A percentile compares a stretch with the other conserved stretches of the same genome.
Evolutionary conservation across 2,888 invertebrate species (phyloP).

Genomic region (Agrotis segetum): DNA sequence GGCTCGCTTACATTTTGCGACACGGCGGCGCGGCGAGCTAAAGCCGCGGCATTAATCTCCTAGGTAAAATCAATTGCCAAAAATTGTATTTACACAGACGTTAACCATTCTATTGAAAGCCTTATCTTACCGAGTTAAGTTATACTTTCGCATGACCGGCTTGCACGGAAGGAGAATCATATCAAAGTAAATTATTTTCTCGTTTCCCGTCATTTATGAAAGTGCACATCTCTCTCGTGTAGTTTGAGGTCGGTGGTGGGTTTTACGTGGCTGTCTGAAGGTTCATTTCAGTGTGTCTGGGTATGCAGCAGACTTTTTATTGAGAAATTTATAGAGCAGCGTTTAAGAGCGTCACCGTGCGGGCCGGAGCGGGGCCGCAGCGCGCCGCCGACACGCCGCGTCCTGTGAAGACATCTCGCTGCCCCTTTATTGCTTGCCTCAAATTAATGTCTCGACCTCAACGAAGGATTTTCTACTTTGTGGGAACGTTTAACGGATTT

Average conservation of each 20-base stretch:
- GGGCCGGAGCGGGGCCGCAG: slow-evolving; percentile 53
- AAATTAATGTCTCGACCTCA: slow-evolving; percentile 89
- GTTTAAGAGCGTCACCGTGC: slow-evolving; percentile 83
- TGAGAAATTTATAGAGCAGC: slow-evolving; percentile 86
- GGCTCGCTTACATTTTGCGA: slow-evolving; percentile 89
- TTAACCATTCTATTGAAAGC: slow-evolving; percentile 69
- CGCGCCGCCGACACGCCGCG: slow-evolving; percentile 62
- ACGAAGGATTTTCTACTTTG: slow-evolving; percentile 86
- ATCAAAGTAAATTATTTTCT: slow-evolving; percentile 89
- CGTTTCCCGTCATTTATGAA: slow-evolving; percentile 83
- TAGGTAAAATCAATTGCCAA: slow-evolving; percentile 88
- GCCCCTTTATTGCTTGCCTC: slow-evolving; percentile 89
- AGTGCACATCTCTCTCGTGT: slow-evolving; percentile 79
- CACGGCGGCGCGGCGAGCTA: slow-evolving; percentile 77
- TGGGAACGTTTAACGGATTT: slow-evolving; percentile 85
- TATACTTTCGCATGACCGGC: slow-evolving; percentile 72
- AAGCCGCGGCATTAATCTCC: slow-evolving; percentile 88
- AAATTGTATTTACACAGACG: slow-evolving; percentile 81
- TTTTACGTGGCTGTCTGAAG: slow-evolving; percentile 74
- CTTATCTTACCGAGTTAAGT: slow-evolving; percentile 75
- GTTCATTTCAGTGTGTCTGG: slow-evolving; percentile 77
- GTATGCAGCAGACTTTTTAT: slow-evolving; percentile 79
- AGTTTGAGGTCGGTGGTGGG: slow-evolving; percentile 67
- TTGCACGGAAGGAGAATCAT: slow-evolving; percentile 81
- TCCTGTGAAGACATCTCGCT: slow-evolving; percentile 84